These are phyloP conservation scores for Hirudinaria manillensis DNA, from an alignment of 2,888 invertebrate species.

Conservation along the genomic window DNA sequence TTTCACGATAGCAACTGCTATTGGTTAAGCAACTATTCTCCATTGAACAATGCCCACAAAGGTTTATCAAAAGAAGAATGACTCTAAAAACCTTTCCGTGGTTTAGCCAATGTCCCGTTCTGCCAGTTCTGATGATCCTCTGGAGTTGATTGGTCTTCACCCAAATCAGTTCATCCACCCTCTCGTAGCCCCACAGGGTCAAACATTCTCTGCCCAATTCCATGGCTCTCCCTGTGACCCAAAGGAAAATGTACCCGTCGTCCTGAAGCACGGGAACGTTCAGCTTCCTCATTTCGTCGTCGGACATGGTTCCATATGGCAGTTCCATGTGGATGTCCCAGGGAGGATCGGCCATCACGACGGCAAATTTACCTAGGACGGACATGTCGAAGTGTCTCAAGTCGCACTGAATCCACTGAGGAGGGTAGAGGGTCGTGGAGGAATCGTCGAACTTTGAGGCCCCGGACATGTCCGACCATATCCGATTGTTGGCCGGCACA, in stretches of 20 bases:
- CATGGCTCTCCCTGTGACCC: constrained; percentile 63
- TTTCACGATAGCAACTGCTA: too few species aligned
- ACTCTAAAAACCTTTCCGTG: constrained; percentile 76
- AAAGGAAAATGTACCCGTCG: constrained; percentile 84
- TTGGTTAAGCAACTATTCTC: too few species aligned
- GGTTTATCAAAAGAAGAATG: too few species aligned
- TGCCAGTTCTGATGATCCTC: constrained; percentile 87
- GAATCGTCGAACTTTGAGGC: constrained; percentile 36
- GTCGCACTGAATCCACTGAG: constrained; percentile 92
- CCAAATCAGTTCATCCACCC: constrained; percentile 96
- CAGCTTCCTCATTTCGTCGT: constrained; percentile 92
- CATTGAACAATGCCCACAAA: too few species aligned
- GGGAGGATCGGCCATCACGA: constrained; percentile 97
- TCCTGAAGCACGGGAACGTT: constrained; percentile 90
- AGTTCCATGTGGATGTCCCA: constrained; percentile 99
- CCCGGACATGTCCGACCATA: not conserved
- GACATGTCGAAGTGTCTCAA: constrained; percentile 83
- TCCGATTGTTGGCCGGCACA: not conserved
- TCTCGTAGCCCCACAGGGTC: constrained; percentile 63
- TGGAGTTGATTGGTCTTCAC: constrained; percentile 97
- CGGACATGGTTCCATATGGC: constrained; percentile 96
- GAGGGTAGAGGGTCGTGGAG: constrained; percentile 49
- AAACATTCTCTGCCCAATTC: constrained; percentile 87
- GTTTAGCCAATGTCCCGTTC: constrained; percentile 96
- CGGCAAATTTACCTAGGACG: constrained; percentile 88